A percentile compares a stretch with the other conserved stretches of the same genome.
Evolutionary conservation across 2,113 vertebrate genomes (phyloP).

Genomic region (Clinocottus analis): DNA sequence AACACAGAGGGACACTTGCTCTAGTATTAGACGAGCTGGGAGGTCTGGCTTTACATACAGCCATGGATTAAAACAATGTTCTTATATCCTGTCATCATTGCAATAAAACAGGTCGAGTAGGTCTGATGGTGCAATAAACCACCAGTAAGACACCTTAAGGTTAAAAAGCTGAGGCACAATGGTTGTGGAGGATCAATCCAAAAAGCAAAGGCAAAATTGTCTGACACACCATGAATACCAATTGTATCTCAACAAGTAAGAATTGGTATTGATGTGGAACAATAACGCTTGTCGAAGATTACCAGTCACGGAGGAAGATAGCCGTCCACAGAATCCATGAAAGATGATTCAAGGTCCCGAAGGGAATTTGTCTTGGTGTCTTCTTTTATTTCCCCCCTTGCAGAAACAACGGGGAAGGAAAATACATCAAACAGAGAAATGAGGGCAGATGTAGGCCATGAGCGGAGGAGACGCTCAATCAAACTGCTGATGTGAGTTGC

Average conservation of each 20-base stretch:
- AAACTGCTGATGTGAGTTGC: slow-evolving; percentile 48
- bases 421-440: slow-evolving; percentile 68
- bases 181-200: slow-evolving; percentile 53
- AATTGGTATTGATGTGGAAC: slow-evolving; percentile 62
- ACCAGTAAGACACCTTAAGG: slow-evolving; percentile 31
- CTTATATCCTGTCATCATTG: neutral
- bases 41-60: neutral
- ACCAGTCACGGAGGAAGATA: slow-evolving; percentile 42
- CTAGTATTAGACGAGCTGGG: neutral
- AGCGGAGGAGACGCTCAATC: slow-evolving; percentile 59
- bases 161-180: slow-evolving; percentile 31
- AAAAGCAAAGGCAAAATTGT: slow-evolving; percentile 46
- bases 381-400: slow-evolving; percentile 46
- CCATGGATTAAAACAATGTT: neutral
- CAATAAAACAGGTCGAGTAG: neutral
- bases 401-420: slow-evolving; percentile 25
- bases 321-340: slow-evolving; percentile 53
- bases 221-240: slow-evolving; percentile 49
- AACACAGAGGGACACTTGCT: no score
- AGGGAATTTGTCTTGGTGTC: slow-evolving; percentile 61
- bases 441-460: slow-evolving; percentile 65
- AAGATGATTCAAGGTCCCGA: slow-evolving; percentile 58
- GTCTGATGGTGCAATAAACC: slow-evolving; percentile 19
- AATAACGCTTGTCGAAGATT: slow-evolving; percentile 50
- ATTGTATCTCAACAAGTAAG: slow-evolving; percentile 51